Evolutionary conservation across 2,797 vertebrate species (phyloP).

Genomic region (Scolopax rusticola): DNA sequence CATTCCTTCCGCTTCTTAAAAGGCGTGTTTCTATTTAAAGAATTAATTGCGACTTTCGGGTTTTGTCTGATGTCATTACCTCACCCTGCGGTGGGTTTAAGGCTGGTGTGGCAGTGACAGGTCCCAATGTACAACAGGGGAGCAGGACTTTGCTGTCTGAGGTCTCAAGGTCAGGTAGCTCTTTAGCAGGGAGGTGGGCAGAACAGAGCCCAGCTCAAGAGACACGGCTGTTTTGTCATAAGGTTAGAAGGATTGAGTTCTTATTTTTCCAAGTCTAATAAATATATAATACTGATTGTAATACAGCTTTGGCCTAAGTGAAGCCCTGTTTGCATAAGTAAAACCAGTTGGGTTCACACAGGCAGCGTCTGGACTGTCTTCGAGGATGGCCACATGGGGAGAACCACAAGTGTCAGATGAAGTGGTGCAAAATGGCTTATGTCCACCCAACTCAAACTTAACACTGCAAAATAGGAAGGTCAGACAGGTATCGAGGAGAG

Average conservation of each 20-base stretch:
- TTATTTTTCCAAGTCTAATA: background rate
- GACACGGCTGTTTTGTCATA: accelerated
- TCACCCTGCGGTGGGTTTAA: background rate
- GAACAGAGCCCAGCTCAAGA: background rate
- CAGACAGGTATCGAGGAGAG: background rate
- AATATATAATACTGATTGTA: background rate
- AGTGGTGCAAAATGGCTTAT: background rate
- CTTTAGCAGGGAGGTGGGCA: background rate
- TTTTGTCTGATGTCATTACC: accelerated
- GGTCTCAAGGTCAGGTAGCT: background rate
- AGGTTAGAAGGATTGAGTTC: background rate
- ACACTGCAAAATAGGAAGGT: background rate
- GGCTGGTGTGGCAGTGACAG: background rate
- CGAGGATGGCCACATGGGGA: accelerated
- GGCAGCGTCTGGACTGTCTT: background rate
- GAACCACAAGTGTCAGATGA: background rate
- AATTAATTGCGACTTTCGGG: background rate
- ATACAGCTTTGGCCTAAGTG: background rate
- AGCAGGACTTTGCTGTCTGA: background rate
- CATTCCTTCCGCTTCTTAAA: background rate
- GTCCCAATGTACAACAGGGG: background rate
- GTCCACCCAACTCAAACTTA: background rate
- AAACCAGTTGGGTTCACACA: background rate
- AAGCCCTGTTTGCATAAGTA: background rate
- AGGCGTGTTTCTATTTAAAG: background rate